phyloP scores from a whole-genome alignment of 2,888 invertebrate species.

The Hirudinaria manillensis region DNA sequence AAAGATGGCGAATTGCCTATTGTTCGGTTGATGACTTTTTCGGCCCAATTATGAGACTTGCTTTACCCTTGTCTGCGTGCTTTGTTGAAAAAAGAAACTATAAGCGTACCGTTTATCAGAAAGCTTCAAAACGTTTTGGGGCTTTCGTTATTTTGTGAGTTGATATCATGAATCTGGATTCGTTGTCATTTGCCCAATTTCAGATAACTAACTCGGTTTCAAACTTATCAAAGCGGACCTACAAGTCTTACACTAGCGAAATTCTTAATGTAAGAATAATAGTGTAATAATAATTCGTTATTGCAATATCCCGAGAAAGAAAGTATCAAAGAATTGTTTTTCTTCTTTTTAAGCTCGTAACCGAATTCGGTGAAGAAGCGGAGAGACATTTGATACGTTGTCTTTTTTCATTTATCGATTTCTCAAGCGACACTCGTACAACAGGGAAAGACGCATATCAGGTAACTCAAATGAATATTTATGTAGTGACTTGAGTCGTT shows the following conservation, averaged over 20 bases:
- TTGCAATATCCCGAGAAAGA: neutral
- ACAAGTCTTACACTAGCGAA: conserved; percentile 80
- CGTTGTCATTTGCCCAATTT: conserved; percentile 95
- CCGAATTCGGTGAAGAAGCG: conserved; percentile 88
- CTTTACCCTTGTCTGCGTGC: neutral
- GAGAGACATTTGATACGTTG: conserved; percentile 92
- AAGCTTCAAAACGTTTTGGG: conserved; percentile 54
- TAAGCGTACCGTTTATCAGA: conserved; percentile 15
- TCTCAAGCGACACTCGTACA: conserved; percentile 61
- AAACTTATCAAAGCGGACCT: conserved; percentile 91
- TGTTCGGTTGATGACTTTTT: conserved; percentile 18
- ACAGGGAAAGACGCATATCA: conserved; percentile 56
- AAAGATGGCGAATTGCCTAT: conserved; percentile 19
- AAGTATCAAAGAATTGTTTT: conserved; percentile 7
- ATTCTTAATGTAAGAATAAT: conserved; percentile 73
- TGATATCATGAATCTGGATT: conserved; percentile 69
- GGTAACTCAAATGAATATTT: conserved; percentile 43
- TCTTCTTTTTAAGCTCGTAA: conserved; percentile 66
- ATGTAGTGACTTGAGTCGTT: no score
- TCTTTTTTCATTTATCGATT: conserved; percentile 81
- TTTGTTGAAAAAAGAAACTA: conserved; percentile 11
- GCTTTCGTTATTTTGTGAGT: conserved; percentile 76
- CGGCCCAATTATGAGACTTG: conserved; percentile 24
- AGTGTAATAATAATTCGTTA: conserved; percentile 7
- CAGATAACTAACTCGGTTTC: conserved; percentile 95